phyloP scores from a whole-genome alignment of 2,113 vertebrate genomes.

The Megaceryle maxima region DNA sequence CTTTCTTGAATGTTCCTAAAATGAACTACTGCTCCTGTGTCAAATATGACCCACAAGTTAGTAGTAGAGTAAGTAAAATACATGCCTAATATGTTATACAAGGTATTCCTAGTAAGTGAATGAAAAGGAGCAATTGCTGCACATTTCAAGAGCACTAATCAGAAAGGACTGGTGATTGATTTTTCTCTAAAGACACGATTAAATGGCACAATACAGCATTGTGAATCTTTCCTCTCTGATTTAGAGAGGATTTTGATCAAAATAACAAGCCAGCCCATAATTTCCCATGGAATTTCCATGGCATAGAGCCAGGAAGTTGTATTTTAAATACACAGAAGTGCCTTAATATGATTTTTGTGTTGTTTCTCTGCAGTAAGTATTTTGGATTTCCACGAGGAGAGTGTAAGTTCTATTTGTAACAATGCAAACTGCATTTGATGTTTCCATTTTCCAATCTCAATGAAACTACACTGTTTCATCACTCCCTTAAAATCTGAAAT shows the following conservation, averaged over 20 bases:
- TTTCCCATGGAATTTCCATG: background rate
- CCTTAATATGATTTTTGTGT: background rate
- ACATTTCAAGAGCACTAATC: background rate
- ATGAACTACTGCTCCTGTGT: background rate
- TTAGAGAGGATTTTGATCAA: slow-evolving; percentile 3
- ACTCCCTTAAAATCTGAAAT: background rate
- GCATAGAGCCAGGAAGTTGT: background rate
- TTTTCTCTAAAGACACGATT: background rate
- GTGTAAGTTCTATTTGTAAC: background rate
- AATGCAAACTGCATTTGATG: background rate
- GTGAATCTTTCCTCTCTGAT: background rate
- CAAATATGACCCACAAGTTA: background rate
- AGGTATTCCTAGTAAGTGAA: background rate
- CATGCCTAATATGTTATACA: background rate
- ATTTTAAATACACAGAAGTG: background rate
- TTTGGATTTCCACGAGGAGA: background rate
- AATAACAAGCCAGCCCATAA: background rate
- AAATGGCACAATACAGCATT: background rate
- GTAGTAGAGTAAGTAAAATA: background rate
- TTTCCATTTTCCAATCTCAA: background rate
- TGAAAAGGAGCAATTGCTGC: background rate
- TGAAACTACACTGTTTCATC: background rate
- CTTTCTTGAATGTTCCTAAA: background rate
- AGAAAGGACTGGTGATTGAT: background rate
- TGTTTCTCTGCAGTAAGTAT: background rate